Evolutionary conservation across 2,113 vertebrate species (phyloP), one percentile per base, ranked within the genome.

Genomic region (western clawed frog (Xenopus tropicalis)): DNA sequence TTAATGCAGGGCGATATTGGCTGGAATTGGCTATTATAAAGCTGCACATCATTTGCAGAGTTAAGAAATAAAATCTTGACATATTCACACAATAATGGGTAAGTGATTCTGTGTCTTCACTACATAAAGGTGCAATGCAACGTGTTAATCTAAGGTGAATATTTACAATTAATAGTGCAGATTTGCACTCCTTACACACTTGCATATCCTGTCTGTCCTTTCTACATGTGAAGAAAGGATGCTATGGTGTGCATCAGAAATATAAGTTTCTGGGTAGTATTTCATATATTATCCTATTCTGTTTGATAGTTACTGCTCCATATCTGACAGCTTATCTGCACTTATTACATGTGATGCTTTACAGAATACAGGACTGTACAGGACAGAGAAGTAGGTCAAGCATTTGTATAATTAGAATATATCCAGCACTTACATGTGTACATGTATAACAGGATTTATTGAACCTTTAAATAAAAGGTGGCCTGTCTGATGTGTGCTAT

Each of bases 371-470:
- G 20, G 42, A 14, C 46, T 67, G 54, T 65, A 59, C 48, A 37
- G 61, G 11, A 13, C 14, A 11, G 29, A 19, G 58, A 66, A 66
- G 29, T 66, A 44, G 25, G 29, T 37, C 29, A 37, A 58, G 21
- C 20, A 48, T 72, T 58, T 67, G 71, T 74, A 56, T 74, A 74
- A 74, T 74, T 74, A n/a, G 22, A 46, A 48, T 42, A 29, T 59
- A 73, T 66, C 59, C 42, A 59, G 9, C 43, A 59, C 57, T 66
- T 52, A 14, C 42, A 44, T 58, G 66, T 67, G 61, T 74, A 74
- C 46, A 66, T 59, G 43, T 64, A 67, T 16, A 74, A 25, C 52
- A 66, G 19, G 17, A 58, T 65, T 73, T 20, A 48, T 20, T 8
- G 9, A 44, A 22, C 58, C 44, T 59, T 25, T 59, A 66, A 74